Evolutionary conservation across 2,888 invertebrate genomes (phyloP).

Genomic region (Zygaena filipendulae): DNA sequence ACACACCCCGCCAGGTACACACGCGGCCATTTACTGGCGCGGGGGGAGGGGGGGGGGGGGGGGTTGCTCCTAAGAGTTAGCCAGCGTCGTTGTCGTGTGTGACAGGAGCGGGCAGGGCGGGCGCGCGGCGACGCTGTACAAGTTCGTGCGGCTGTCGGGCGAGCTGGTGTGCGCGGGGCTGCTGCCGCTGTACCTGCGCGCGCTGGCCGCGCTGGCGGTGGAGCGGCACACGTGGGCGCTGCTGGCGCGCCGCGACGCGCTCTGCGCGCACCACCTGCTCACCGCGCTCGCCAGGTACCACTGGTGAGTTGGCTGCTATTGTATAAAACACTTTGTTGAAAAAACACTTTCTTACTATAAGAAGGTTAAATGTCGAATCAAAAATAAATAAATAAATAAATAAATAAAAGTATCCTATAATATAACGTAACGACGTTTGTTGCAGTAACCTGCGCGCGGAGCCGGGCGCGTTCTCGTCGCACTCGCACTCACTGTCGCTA

Average conservation of each 20-base stretch:
- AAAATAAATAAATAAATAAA: no score
- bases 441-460: conserved; percentile 77
- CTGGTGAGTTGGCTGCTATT: conserved; percentile 64
- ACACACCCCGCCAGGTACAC: no score
- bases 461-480: conserved; percentile 62
- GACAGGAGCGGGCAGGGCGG: conserved; percentile 47
- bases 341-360: no score
- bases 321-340: conserved; percentile 39
- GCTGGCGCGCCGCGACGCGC: conserved; percentile 44
- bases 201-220: conserved; percentile 85
- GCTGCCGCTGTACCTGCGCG: conserved; percentile 87
- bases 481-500: conserved; percentile 65
- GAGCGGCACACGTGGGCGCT: conserved; percentile 77
- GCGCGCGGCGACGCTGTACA: conserved; percentile 83
- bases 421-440: no score
- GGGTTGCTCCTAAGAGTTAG: background rate
- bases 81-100: no score
- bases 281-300: conserved; percentile 79
- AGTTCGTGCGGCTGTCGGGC: conserved; percentile 90
- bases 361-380: no score
- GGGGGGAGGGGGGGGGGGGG: background rate
- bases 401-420: no score
- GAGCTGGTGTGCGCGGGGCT: conserved; percentile 86
- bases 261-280: conserved; percentile 46
- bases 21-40: background rate